Evolutionary conservation across 1,140 invertebrate species (phyloP).

Genomic region (Steinernema khuongi): DNA sequence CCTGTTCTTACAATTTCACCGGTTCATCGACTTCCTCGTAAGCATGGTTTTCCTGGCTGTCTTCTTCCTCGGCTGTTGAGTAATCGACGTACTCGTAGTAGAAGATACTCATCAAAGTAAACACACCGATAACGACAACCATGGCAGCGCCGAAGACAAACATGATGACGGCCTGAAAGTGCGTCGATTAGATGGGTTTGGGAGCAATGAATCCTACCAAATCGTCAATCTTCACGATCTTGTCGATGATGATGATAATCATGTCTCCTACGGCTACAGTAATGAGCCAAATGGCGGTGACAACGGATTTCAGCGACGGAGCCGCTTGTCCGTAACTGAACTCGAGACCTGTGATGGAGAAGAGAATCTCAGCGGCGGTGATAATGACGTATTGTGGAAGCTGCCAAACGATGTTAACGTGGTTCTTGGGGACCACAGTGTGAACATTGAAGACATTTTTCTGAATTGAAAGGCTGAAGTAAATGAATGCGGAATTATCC

Average conservation of each 20-base stretch:
- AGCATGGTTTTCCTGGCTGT: neutral
- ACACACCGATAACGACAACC: constrained; percentile 33
- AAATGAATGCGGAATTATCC: too few relatives aligned
- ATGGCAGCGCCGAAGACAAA: constrained; percentile 18
- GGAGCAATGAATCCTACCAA: neutral
- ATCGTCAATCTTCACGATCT: constrained; percentile 1
- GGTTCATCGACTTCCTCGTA: neutral
- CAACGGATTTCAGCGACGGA: constrained; percentile 64
- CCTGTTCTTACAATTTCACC: neutral
- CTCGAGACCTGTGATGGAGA: constrained; percentile 81
- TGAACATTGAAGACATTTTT: neutral
- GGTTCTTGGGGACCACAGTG: constrained; percentile 60
- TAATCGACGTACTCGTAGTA: constrained; percentile 40
- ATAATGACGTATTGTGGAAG: constrained; percentile 80
- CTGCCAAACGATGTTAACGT: constrained; percentile 74
- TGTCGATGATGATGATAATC: constrained; percentile 73
- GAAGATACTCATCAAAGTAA: constrained; percentile 33
- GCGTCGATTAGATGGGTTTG: neutral
- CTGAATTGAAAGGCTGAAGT: neutral
- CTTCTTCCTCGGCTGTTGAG: constrained; percentile 28
- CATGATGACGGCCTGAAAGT: constrained; percentile 4
- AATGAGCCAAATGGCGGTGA: constrained; percentile 80
- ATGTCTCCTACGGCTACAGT: constrained; percentile 85
- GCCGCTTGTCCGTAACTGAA: constrained; percentile 75
- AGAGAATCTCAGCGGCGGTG: constrained; percentile 78